phyloP scores from a whole-genome alignment of 1,140 invertebrate genomes.

The Ptiloglossa arizonensis region DNA sequence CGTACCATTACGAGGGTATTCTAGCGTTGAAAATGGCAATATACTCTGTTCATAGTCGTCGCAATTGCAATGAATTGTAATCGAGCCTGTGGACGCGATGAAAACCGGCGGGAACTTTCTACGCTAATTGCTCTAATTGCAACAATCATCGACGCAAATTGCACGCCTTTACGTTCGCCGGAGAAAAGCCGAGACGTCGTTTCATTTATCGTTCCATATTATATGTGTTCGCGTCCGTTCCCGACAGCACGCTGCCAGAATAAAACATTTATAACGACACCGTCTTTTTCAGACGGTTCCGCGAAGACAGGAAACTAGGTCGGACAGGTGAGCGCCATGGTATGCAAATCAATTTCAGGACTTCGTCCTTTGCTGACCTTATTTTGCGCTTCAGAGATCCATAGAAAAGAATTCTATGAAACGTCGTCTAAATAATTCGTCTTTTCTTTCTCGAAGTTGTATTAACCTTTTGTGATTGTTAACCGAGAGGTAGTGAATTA shows the following conservation, averaged over 20 bases:
- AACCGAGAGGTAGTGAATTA: not conserved
- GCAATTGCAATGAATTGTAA: slow-evolving; percentile 7
- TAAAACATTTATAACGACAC: slow-evolving; percentile 17
- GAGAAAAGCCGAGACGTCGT: not conserved
- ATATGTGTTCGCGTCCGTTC: not conserved
- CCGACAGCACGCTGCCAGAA: too few relatives aligned
- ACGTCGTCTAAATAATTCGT: not conserved
- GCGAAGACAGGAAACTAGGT: slow-evolving; percentile 36
- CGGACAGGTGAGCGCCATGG: slow-evolving; percentile 48
- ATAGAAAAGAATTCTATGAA: not conserved
- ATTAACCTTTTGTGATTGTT: too few relatives aligned
- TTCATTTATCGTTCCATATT: not conserved
- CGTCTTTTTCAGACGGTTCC: slow-evolving; percentile 18
- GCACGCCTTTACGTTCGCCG: not conserved
- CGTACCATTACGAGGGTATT: not conserved
- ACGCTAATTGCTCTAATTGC: slow-evolving; percentile 6
- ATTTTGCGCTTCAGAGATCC: not conserved
- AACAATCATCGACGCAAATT: not conserved
- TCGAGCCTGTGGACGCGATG: not conserved
- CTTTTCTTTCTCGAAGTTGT: not conserved
- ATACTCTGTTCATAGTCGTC: not conserved
- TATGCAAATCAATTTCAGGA: slow-evolving; percentile 49
- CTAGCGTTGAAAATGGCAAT: not conserved
- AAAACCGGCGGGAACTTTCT: not conserved
- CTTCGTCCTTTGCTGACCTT: slow-evolving; percentile 24